A percentile compares a stretch with the other conserved stretches of the same genome.
phyloP scores from a whole-genome alignment of 2,888 invertebrate genomes.

The Pristionchus mayeri region DNA sequence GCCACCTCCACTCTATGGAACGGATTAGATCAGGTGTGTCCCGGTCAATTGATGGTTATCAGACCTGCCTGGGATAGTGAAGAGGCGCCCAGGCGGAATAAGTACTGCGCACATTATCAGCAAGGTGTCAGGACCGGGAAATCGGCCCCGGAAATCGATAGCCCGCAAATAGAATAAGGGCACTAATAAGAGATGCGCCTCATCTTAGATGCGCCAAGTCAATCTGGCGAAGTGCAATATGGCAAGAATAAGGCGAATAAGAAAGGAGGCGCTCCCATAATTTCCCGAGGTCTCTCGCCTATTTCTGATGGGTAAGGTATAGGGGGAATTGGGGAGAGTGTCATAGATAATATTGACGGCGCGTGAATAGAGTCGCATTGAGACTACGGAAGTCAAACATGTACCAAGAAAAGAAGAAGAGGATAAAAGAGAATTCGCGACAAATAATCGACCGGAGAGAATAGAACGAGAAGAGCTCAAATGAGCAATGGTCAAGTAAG shows the following conservation, averaged over 20 bases:
- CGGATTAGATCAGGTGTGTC: not conserved
- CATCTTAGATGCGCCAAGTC: not conserved
- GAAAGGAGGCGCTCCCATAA: too few relatives aligned
- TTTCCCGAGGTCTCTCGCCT: too few relatives aligned
- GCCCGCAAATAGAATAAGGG: not conserved
- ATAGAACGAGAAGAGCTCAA: not conserved
- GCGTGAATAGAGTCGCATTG: slow-evolving; percentile 9
- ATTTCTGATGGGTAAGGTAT: too few relatives aligned
- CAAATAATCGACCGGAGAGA: not conserved
- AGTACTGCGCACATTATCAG: slow-evolving; percentile 27
- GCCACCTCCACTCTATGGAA: not conserved
- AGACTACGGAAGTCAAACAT: not conserved
- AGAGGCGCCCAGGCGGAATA: slow-evolving; percentile 15
- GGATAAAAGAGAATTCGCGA: not conserved
- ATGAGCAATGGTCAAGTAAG: not conserved
- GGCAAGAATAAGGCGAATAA: not conserved
- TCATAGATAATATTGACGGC: not conserved
- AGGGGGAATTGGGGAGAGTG: too few relatives aligned
- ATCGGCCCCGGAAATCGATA: not conserved
- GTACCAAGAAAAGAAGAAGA: not conserved
- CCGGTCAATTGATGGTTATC: slow-evolving; percentile 36
- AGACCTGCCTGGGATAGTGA: slow-evolving; percentile 1
- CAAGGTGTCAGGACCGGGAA: slow-evolving; percentile 28
- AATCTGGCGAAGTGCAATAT: slow-evolving; percentile 13
- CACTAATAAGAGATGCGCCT: not conserved